Base-by-base conservation (phyloP, 1,140 invertebrate species). In the Brachionus asplanchnoidis region DNA sequence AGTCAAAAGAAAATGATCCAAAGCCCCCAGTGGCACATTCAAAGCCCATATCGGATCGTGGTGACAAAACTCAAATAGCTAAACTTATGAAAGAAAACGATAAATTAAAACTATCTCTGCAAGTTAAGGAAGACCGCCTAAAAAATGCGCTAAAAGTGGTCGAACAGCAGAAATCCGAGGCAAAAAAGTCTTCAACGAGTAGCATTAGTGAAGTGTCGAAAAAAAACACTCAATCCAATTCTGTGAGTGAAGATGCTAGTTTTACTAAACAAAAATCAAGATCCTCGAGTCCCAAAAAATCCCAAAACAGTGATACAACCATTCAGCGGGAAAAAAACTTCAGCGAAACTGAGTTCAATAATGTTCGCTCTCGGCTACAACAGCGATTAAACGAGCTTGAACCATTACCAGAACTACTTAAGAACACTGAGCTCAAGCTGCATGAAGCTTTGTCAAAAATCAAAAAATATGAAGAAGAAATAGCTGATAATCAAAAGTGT, bases 351-450 rank as follows among this genome's bases (percentile, higher is more conserved):
- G 88, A 89, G 85, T 86, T 89, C 75, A 88, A 89, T 83, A 88
- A 87, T 87, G 88, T 88, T 70, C 36, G 84, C 36, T 85, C 73
- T 36, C 85, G 88, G 12, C 86, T 90, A 9, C 88, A 89, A 56
- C 86, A 88, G 70, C 85, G 89, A 11, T 86, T 90, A 20, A 86
- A 88, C 36, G 89, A 90, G 84, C 86, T 90, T 77, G 89, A 89
- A 79, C 89, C 89, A 42, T 85, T 90, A 50, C 89, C 89, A 11
- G 89, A 90, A 82, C 86, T 90, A 83, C 86, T 90, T 11, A 87
- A 88, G 73, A 87, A 87, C 46, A 88, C 89, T 26, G 89, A 90
- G 82, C 85, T 89, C 2, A 86, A 87, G 66, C 85, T 89, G 14
- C 88, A 89, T 32, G 88, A 89, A 20, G 85, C 88, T 14, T 87